A percentile compares a stretch with the other conserved stretches of the same genome.
These are phyloP conservation scores for Acanthopleura granulata DNA, from an alignment of 2,888 invertebrate genomes.

Conservation along the genomic window DNA sequence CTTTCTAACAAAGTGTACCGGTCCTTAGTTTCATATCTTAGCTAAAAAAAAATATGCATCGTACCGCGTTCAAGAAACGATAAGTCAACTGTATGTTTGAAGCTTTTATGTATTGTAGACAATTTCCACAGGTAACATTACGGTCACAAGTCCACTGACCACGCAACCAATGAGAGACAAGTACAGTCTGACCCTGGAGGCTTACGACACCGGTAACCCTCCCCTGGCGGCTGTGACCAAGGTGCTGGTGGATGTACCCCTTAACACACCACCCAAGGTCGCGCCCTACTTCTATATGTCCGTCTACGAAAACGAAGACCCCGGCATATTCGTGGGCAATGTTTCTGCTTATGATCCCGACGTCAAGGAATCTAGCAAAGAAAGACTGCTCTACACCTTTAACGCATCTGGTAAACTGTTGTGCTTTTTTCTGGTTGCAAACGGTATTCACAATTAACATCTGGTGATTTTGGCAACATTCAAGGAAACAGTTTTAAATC, in stretches of 20 bases:
- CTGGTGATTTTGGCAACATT: too few species aligned
- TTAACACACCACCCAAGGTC: conserved; percentile 26
- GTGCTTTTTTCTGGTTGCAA: too few species aligned
- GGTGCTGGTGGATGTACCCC: conserved; percentile 24
- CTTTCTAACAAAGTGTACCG: too few species aligned
- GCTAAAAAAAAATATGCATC: too few species aligned
- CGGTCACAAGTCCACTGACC: conserved; percentile 23
- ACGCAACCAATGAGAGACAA: conserved; percentile 22
- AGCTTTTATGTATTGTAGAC: too few species aligned
- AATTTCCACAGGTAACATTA: conserved; percentile 24
- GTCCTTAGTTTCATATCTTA: too few species aligned
- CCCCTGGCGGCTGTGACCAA: conserved; percentile 20
- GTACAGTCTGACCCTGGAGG: conserved; percentile 25
- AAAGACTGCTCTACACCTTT: conserved; percentile 8
- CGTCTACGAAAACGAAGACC: conserved; percentile 23
- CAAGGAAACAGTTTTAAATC: too few species aligned
- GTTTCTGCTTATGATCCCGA: conserved; percentile 27
- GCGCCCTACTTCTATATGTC: neutral
- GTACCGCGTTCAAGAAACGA: too few species aligned
- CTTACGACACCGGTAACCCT: conserved; percentile 30
- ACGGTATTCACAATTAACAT: too few species aligned
- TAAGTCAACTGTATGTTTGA: too few species aligned
- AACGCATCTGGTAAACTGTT: neutral
- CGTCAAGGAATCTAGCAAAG: conserved; percentile 20
- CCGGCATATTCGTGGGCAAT: conserved; percentile 23